A percentile compares a stretch with the other conserved stretches of the same genome.
Conservation (phyloP, 1,140 invertebrate species). For the Hylaeus anthracinus region DNA sequence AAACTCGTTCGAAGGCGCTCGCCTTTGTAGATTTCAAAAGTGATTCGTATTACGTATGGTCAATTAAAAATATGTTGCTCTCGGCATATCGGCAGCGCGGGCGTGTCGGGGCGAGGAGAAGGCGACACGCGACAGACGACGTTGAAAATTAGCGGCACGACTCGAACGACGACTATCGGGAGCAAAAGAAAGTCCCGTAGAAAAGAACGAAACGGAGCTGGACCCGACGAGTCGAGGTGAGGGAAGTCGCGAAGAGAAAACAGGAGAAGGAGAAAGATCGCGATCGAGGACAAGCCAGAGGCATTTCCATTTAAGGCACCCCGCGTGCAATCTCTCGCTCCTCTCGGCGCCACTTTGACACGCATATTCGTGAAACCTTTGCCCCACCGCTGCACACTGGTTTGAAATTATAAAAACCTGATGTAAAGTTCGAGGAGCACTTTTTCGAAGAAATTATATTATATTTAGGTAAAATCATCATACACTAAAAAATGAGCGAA, state of each 20-base stretch:
- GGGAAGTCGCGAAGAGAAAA: conserved; percentile 13
- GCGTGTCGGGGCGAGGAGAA: too few species aligned
- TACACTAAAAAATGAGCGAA: too few species aligned
- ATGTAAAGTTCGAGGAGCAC: too few species aligned
- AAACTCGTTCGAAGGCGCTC: too few species aligned
- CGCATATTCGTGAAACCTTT: conserved; percentile 37
- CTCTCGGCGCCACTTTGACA: conserved; percentile 44
- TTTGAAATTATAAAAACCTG: background rate
- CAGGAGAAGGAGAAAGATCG: conserved; percentile 34
- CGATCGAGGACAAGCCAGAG: conserved; percentile 57
- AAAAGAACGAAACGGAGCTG: background rate
- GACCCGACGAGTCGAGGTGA: background rate
- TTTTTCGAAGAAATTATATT: too few species aligned
- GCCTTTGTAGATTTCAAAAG: too few species aligned
- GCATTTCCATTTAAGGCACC: conserved; percentile 67
- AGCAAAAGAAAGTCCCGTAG: background rate
- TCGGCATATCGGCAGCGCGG: too few species aligned
- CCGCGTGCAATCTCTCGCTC: conserved; percentile 37
- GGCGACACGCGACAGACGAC: background rate
- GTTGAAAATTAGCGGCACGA: background rate
- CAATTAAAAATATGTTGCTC: too few species aligned
- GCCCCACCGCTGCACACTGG: background rate
- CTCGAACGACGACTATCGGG: background rate
- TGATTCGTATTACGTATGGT: too few species aligned
- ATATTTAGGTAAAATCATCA: too few species aligned